Conservation (phyloP, 1,140 invertebrate genomes). For the Drosophila pachea region DNA sequence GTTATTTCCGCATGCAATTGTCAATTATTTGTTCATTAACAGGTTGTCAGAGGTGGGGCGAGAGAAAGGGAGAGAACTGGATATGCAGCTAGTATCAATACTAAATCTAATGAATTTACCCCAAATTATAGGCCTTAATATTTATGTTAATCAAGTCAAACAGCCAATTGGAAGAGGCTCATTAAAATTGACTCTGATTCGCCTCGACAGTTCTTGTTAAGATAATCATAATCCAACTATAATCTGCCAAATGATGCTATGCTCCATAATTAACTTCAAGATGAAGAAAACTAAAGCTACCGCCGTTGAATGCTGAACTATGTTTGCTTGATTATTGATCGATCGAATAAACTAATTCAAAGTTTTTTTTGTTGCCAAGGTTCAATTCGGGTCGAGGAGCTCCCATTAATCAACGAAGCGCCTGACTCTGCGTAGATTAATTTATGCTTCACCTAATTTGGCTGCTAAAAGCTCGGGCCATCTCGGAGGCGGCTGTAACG, state of each 20-base stretch:
- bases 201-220: conserved; percentile 1
- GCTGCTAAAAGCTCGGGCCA: conserved; percentile 25
- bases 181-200: conserved; percentile 1
- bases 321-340: conserved; percentile 16
- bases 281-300: neutral
- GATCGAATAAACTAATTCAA: conserved; percentile 31
- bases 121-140: too few species aligned
- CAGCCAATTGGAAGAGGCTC: neutral
- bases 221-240: neutral
- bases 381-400: conserved; percentile 27
- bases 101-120: too few species aligned
- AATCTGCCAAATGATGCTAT: neutral
- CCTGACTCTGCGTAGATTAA: conserved; percentile 41
- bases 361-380: conserved; percentile 45
- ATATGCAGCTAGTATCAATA: neutral
- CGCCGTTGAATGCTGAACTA: neutral
- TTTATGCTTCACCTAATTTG: conserved; percentile 28
- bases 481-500: conserved; percentile 13
- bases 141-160: too few species aligned
- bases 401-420: conserved; percentile 29
- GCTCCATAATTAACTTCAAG: neutral
- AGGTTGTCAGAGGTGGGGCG: neutral
- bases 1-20: conserved; percentile 4
- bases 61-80: neutral
- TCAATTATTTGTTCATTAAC: too few species aligned